Conservation (phyloP, 2,888 invertebrate species). For the Acanthoscelides obtectus region DNA sequence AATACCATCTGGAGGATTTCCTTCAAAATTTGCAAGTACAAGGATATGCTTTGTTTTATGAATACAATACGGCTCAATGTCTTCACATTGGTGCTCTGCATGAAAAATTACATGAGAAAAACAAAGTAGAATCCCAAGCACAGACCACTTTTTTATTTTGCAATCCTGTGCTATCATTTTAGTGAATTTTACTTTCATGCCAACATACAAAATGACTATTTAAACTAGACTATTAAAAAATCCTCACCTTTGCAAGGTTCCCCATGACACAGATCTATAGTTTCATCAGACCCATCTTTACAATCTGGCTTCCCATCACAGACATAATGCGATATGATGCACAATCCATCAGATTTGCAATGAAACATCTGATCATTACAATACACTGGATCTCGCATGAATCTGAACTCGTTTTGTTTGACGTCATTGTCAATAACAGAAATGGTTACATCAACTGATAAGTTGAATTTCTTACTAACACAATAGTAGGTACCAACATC, state of each 20-base stretch:
- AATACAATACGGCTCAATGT: no score
- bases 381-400: constrained; percentile 28
- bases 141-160: no score
- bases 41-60: no score
- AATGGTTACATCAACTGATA: constrained; percentile 36
- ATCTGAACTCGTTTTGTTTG: constrained; percentile 23
- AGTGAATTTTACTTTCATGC: no score
- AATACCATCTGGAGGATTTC: no score
- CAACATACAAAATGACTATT: no score
- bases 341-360: constrained; percentile 40
- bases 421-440: constrained; percentile 32
- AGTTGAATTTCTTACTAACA: constrained; percentile 39
- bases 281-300: constrained; percentile 51
- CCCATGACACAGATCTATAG: constrained; percentile 40
- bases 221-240: no score
- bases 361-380: constrained; percentile 43
- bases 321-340: constrained; percentile 50
- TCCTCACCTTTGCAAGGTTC: constrained; percentile 48
- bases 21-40: no score
- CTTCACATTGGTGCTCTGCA: no score
- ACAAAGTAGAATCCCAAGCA: no score
- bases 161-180: no score
- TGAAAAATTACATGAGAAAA: no score
- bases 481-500: constrained; percentile 42
- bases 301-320: constrained; percentile 54